Evolutionary conservation across 2,797 vertebrate genomes (phyloP), one percentile per base, ranked within the genome.

Genomic region (Euphonia xanthogaster): DNA sequence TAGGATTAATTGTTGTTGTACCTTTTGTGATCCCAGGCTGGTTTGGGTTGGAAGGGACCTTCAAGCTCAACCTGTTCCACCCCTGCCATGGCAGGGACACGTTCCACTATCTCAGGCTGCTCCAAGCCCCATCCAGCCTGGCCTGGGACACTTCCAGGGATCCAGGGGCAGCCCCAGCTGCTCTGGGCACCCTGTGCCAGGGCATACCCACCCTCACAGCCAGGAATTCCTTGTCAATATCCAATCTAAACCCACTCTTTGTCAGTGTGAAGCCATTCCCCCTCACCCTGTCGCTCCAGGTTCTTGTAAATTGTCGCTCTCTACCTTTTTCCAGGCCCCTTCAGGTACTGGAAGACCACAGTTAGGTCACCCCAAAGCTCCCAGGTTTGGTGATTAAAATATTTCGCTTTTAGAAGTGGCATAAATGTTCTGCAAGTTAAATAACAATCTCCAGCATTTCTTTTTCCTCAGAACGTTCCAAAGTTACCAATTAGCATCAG

Each of bases 121-220:
- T 75, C 71, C n/a, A 10, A 60, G 10, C n/a, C n/a, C 12, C 0
- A 0, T 68, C 47, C 23, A 53, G 0, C 33, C 47, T 47, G 63
- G 47, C 55, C 17, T 68, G 30, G 83, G 47, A 0, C 55, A 47
- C 30, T 35, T 0, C 28, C 54, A 68, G 47, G 30, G 39, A 60
- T 67, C 27, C 54, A 73, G 39, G 28, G 28, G 3, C n/a, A 53
- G 28, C 19, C 54, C 17, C 45, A 53, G 62, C 82, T 39, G 0
- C 72, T 53, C 47, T 76, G 54, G 54, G 24, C 24, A 67, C 0
- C n/a, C 16, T 39, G 8, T 45, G 16, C 39, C 28, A 25, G 28
- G 24, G 20, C 7, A 19, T 0, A 2, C 0, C 13, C 30, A 45
- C 21, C 17, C 21, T 68, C 55, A 53, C 33, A 86, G 33, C 20